Conservation (phyloP, 2,888 invertebrate genomes). For the Villa cingulata region DNA sequence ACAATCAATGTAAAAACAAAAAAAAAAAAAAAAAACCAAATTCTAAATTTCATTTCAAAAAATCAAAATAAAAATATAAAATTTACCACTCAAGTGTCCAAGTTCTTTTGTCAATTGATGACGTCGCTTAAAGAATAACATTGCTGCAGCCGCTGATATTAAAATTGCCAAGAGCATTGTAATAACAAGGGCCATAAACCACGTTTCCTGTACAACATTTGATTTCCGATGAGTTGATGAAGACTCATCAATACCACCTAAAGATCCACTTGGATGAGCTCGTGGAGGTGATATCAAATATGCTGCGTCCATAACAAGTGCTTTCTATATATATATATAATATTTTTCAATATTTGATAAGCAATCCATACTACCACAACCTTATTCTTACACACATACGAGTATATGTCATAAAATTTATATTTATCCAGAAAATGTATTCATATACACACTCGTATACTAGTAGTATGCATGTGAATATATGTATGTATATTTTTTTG, state of each 20-base stretch:
- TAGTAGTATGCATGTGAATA: neutral
- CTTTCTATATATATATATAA: conserved; percentile 28
- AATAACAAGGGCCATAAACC: conserved; percentile 34
- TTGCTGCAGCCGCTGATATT: conserved; percentile 29
- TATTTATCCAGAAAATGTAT: neutral
- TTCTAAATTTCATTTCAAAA: no score
- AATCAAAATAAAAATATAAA: neutral
- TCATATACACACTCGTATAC: neutral
- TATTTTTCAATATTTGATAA: conserved; percentile 6
- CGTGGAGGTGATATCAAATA: conserved; percentile 35
- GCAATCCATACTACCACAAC: neutral
- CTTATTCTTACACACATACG: neutral
- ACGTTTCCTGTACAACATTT: conserved; percentile 32
- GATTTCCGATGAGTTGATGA: conserved; percentile 33
- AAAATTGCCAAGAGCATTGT: conserved; percentile 30
- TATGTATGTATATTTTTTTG: no score
- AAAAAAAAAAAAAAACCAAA: neutral
- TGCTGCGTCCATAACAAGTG: conserved; percentile 35
- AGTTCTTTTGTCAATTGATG: conserved; percentile 40
- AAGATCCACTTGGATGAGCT: conserved; percentile 37
- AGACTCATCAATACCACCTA: conserved; percentile 30
- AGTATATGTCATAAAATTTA: neutral
- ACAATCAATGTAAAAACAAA: neutral
- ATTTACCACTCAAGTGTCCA: conserved; percentile 48
- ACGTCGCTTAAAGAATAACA: conserved; percentile 33